These are phyloP conservation scores for Phania funesta DNA, from an alignment of 2,888 invertebrate species.

Conservation along the genomic window DNA sequence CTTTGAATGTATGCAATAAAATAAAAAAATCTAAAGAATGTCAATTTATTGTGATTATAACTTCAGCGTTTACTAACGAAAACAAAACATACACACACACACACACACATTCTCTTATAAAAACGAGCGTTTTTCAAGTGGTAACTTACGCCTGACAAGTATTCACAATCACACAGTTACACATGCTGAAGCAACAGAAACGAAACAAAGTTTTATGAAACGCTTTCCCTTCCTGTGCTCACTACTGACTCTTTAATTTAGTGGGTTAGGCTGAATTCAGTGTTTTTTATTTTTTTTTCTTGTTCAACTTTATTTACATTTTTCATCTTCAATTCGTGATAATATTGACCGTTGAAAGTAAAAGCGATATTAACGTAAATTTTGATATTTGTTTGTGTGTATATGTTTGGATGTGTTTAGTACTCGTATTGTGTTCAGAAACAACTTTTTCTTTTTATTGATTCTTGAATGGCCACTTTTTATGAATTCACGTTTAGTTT, in stretches of 20 bases:
- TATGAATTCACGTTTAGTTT: conserved; percentile 43
- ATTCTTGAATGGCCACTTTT: conserved; percentile 63
- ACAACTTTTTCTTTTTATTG: conserved; percentile 68
- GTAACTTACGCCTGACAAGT: conserved; percentile 49
- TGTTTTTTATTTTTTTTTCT: neutral
- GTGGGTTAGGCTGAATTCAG: conserved; percentile 52
- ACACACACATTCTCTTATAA: no score
- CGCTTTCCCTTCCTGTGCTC: conserved; percentile 78
- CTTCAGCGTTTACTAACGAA: conserved; percentile 54
- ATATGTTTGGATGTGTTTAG: neutral
- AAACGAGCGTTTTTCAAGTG: conserved; percentile 77
- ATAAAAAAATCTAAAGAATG: conserved; percentile 73
- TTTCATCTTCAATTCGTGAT: conserved; percentile 48
- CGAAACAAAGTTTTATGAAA: neutral
- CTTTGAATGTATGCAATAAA: no score
- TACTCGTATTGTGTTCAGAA: conserved; percentile 20
- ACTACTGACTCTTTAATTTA: conserved; percentile 64
- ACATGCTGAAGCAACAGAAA: neutral
- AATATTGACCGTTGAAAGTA: conserved; percentile 66
- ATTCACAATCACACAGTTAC: neutral
- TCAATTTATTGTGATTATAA: conserved; percentile 74
- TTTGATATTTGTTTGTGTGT: neutral
- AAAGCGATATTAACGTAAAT: conserved; percentile 34
- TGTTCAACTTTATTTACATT: conserved; percentile 2
- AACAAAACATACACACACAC: neutral